Evolutionary conservation across 2,797 vertebrate genomes (phyloP), one percentile per base, ranked within the genome.

Genomic region (Rhabdomys pumilio): DNA sequence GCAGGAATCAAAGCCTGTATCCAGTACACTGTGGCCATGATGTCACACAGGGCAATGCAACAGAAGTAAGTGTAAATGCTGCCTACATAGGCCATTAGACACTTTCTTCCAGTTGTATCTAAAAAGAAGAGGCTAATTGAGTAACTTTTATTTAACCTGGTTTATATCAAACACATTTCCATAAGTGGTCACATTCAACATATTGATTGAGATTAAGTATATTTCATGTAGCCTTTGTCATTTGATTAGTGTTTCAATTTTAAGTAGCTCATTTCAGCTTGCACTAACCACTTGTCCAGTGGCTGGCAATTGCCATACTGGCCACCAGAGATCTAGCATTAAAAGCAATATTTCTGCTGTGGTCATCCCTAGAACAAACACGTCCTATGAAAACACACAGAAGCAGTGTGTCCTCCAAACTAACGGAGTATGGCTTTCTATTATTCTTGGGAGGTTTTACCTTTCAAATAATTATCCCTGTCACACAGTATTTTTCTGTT

Each of bases 401-500:
- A 14, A 65, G 41, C 55, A 31, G 2, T 34, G 8, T 89, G 41
- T 89, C 31, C 1, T 79, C 55, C 26, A 57, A 73, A 57, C n/a
- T 89, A 87, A 11, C 44, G 20, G 67, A 67, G 69, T 24, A 13
- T 86, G 91, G 50, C 61, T 92, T 89, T 72, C 53, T 24, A 50
- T 91, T 89, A 53, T 47, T 93, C 6, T 86, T 41, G 2, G 31
- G 82, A 91, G 67, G 82, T 75, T 94, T 92, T 91, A 89, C 65
- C 10, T 97, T 82, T 65, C 55, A 93, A 77, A 69, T 89, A 9
- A 73, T 94, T 85, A 44, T 88, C 73, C 63, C 2, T 80, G 44
- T 80, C 81, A 73, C 22, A 31, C 65, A 17, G 41, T 77, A 53
- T 91, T 91, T 91, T 96, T 61, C 44, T 95, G 17, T 86, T 95